phyloP scores from a whole-genome alignment of 92 coral and sea anemone genomes.

The Paramuricea clavata region DNA sequence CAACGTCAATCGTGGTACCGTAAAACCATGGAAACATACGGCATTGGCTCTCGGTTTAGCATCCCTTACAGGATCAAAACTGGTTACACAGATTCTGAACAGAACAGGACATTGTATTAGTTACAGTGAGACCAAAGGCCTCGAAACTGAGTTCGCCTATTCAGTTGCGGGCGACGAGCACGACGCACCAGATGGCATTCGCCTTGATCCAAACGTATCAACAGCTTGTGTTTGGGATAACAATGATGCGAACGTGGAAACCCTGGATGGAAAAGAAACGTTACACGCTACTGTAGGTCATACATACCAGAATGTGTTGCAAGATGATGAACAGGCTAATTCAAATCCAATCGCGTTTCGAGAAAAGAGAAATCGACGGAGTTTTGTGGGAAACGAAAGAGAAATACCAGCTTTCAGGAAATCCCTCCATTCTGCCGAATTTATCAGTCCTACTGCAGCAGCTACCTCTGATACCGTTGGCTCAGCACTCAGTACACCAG shows the following conservation, averaged over 20 bases:
- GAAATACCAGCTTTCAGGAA: conserved; percentile 11
- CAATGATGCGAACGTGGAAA: conserved; percentile 42
- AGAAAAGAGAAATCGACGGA: conserved; percentile 2
- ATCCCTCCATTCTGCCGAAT: not conserved
- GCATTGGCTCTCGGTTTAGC: conserved; percentile 30
- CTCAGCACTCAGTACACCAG: not conserved
- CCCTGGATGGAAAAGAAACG: conserved; percentile 40
- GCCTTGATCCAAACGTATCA: conserved; percentile 31
- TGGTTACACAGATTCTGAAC: conserved; percentile 19
- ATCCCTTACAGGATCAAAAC: conserved; percentile 35
- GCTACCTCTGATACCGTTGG: not conserved
- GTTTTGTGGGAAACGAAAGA: conserved; percentile 1
- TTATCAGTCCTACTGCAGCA: not conserved
- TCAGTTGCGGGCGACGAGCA: conserved; percentile 31
- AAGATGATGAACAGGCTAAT: conserved; percentile 7
- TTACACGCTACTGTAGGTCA: conserved; percentile 41
- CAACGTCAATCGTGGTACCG: conserved; percentile 38
- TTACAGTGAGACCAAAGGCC: conserved; percentile 27
- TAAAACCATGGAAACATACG: conserved; percentile 42
- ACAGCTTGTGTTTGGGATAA: conserved; percentile 39
- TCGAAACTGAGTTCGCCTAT: conserved; percentile 40
- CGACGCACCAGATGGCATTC: conserved; percentile 34
- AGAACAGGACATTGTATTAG: conserved; percentile 33
- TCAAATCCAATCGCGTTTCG: conserved; percentile 7
- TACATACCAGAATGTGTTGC: conserved; percentile 30